Base-by-base conservation (phyloP, 2,888 invertebrate genomes). In the Euproctis similis region DNA sequence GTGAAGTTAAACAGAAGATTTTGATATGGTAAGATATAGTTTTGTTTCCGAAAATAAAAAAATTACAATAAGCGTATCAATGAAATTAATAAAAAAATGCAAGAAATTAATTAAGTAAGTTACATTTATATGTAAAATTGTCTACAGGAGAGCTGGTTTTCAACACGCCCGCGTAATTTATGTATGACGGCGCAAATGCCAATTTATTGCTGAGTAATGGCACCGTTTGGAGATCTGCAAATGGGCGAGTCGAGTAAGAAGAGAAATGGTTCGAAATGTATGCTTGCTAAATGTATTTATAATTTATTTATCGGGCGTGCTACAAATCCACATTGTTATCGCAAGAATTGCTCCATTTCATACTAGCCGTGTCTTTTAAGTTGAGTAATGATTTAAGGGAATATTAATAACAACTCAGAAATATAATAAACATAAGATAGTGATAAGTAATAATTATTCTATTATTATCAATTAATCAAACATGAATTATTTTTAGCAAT, bases 181-280 rank as follows among this genome's bases (percentile, higher is more conserved):
- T 84, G 81, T 82, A 84, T 81, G 81, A 75, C 78, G 75, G 73
- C 76, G 71, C 74, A 80, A 82, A 82, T 78, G 76, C 81, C 82
- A 82, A 82, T 82, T 82, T 84, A 82, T 82, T 75, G 81, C 80
- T 81, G 82, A 82, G 80, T 84, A 82, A 84, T 82, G 74, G 78
- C 64, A 70, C 73, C 75, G 75, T 80, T 81, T 76, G 71, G 74
- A 81, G 76, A 82, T 81, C 80, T 81, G 78, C 75, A 77, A 82
- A 80, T 78, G 80, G 78, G 72, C 78, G 69, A 80, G 76, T 69
- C 74, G 77, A 74, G 72, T 70, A 73, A 73, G 75, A 75, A 80
- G 80, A 77, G 81, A 78, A 81, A 81, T 78, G 78, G 78, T 70
- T 70, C 53, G 62, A 72, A 76, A 74, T 68, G 73, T 73, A 64